Base-by-base conservation (phyloP, 2,888 invertebrate species). In the Ecliptopera silaceata region DNA sequence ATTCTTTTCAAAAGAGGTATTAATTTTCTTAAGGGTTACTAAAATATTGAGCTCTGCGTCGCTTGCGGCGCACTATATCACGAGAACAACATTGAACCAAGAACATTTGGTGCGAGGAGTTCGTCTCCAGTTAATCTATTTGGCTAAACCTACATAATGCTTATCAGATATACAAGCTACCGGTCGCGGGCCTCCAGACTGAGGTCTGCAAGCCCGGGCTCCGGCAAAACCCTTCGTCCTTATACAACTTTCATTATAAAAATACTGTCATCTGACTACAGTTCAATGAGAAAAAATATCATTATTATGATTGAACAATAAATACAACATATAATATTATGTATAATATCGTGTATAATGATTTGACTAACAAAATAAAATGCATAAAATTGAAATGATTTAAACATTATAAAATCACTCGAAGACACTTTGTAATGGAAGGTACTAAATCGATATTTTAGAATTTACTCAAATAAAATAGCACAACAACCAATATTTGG, bases 251-350 rank as follows among this genome's bases (percentile, higher is more conserved):
- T 83, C 85, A 77, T 87, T 92, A 92, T 74, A 92, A 92, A 92
- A 92, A 92, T 92, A 92, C 92, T 92, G 92, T 88, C 89, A 91
- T 92, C 91, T 91, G 92, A 92, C 92, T 92, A 92, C 89, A 88
- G 88, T 89, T 91, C 86, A 82, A 80, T 87, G 86, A 89, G 84
- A 89, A 86, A 89, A 77, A 85, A 87, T 81, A 86, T 79, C 82
- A 84, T 80, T 69, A 84, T 82, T 84, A 84, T 80, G 76, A 85
- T 85, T 82, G 84, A 90, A 88, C 84, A 83, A 87, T 88, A 85
- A 84, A 81, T 84, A 86, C 79, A 88, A 87, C 83, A 80, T 75
- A 84, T 74, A 74, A 75, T 80, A 82, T 79, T 77, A 84, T 77
- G 80, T 84, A 85, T 87, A 88, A 85, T 88, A 86, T 86, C 82